Conservation (phyloP, 2,888 invertebrate genomes). For the Tipula vernalis region DNA sequence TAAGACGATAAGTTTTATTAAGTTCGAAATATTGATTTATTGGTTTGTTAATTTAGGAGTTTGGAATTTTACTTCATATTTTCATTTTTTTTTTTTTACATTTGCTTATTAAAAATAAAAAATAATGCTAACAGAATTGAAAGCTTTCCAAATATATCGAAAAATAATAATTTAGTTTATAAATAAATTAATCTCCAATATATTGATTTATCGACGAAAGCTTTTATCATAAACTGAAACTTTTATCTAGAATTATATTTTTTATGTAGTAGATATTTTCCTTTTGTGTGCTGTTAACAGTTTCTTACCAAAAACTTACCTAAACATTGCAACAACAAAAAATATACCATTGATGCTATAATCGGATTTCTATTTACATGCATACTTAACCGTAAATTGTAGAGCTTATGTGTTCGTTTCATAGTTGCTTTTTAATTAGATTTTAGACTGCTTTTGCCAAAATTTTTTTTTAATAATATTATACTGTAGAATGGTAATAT, state of each 20-base stretch:
- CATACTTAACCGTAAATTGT: not conserved
- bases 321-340: not conserved
- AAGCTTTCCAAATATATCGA: not conserved
- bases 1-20: not conserved
- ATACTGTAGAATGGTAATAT: not conserved
- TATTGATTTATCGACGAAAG: not conserved
- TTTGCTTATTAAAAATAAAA: not conserved
- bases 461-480: not conserved
- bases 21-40: slow-evolving; percentile 4
- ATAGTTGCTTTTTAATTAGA: not conserved
- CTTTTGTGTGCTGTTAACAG: not conserved
- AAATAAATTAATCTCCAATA: not conserved
- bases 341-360: not conserved
- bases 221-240: not conserved
- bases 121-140: not conserved
- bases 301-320: not conserved
- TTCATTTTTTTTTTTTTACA: not conserved
- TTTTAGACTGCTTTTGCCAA: not conserved
- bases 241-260: not conserved
- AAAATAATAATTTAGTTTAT: not conserved
- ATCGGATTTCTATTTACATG: not conserved
- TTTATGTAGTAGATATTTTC: not conserved
- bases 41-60: not conserved
- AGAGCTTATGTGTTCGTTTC: not conserved
- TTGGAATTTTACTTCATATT: not conserved